Evolutionary conservation across 2,113 vertebrate genomes (phyloP).

Genomic region (Asarcornis scutulata): DNA sequence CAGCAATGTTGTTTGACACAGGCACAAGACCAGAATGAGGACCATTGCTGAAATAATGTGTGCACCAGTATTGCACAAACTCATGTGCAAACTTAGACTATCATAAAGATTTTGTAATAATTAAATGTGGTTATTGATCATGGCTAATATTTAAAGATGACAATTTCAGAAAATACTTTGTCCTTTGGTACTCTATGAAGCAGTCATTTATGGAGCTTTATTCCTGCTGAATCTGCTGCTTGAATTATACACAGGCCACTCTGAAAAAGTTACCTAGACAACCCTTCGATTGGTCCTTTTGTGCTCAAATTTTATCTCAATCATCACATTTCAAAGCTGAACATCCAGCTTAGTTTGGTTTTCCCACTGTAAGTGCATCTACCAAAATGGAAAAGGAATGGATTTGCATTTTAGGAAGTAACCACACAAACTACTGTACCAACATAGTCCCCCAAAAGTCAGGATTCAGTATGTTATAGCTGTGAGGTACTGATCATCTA

Average conservation of each 20-base stretch:
- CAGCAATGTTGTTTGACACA: background rate
- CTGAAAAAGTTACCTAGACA: slow-evolving; percentile 46
- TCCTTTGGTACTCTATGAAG: background rate
- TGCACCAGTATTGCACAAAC: background rate
- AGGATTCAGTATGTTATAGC: background rate
- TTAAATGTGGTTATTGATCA: slow-evolving; percentile 20
- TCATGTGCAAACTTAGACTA: background rate
- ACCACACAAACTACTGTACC: background rate
- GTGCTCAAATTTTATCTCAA: background rate
- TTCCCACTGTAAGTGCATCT: background rate
- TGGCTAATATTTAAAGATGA: background rate
- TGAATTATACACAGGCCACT: slow-evolving; percentile 4
- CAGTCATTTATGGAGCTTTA: background rate
- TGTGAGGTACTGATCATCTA: background rate
- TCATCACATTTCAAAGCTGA: background rate
- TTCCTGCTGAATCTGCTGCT: slow-evolving; percentile 11
- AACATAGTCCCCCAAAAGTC: background rate
- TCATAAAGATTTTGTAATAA: background rate
- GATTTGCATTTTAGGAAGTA: background rate
- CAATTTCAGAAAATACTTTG: slow-evolving; percentile 15
- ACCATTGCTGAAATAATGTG: background rate
- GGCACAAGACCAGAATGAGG: background rate
- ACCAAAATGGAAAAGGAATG: background rate
- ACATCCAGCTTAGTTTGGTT: background rate
- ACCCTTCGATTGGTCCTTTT: slow-evolving; percentile 11